A percentile compares a stretch with the other conserved stretches of the same genome.
These are phyloP conservation scores for Micrasema longulum DNA, from an alignment of 1,140 invertebrate genomes.

Conservation along the genomic window DNA sequence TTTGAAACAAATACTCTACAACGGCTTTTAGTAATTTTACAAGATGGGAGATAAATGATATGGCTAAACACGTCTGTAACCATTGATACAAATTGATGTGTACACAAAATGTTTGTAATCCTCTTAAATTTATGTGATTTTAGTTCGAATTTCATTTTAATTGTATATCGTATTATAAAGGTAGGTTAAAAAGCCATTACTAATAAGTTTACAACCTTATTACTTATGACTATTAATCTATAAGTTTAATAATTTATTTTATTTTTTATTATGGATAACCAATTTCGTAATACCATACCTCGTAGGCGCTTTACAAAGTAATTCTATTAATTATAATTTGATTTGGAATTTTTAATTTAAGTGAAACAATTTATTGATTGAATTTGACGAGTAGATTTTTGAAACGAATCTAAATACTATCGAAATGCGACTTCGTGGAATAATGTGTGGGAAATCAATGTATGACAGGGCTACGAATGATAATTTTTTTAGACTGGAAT, in stretches of 20 bases:
- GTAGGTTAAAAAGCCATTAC: not conserved
- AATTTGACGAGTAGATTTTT: no score
- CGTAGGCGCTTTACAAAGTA: not conserved
- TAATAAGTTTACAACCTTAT: no score
- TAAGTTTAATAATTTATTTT: no score
- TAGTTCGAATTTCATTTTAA: not conserved
- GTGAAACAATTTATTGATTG: no score
- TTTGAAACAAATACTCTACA: constrained; percentile 26
- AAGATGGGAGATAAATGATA: constrained; percentile 14
- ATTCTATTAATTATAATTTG: no score
- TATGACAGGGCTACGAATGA: no score
- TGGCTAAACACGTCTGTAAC: not conserved
- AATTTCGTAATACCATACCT: not conserved
- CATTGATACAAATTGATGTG: not conserved
- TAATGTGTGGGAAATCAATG: no score
- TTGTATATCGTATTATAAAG: not conserved
- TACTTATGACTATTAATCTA: no score
- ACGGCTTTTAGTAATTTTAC: not conserved
- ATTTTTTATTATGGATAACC: not conserved
- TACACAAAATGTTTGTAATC: not conserved
- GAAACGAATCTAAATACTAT: no score
- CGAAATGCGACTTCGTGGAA: no score
- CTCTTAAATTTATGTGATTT: not conserved
- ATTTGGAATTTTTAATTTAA: no score
- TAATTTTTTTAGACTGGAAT: no score